Base-by-base conservation (phyloP, 2,113 vertebrate genomes). In the Panthera uncia region DNA sequence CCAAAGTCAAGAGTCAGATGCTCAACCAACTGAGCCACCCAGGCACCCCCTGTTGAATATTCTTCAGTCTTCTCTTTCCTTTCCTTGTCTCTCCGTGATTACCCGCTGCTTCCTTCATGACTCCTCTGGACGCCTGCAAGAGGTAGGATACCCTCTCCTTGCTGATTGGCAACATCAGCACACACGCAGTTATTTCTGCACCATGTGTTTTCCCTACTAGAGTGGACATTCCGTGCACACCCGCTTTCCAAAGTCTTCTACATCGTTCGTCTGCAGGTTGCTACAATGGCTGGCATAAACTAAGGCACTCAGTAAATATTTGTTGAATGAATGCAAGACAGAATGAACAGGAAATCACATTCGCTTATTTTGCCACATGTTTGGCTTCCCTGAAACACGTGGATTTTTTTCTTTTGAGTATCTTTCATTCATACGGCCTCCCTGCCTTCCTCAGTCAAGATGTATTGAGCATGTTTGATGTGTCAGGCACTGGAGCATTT, bases 221-320 rank as follows among this genome's bases (percentile, higher is more conserved):
- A 80, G 74, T 89, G 69, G 27, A 63, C 57, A 66, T 65, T 76
- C 65, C 57, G 36, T 10, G 27, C 33, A 84, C 11, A 89, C 23
- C 27, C 96, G 31, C 83, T 52, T 84, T n/a, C 55, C 57, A 36
- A 36, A 36, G 33, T 69, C 9, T 61, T 16, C n/a, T 33, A 5
- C 27, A 15, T 45, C 74, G 71, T 90, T 68, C 48, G 57, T 82
- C 12, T 83, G 19, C 31, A 79, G 76, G 74, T 57, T 65, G 16
- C 7, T 63, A 87, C 1, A 65, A 52, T 63, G 76, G 23, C 38
- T 91, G 36, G 68, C 29, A 55, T 41, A 76, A 94, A 82, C 14
- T 27, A 95, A 95, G 79, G 33, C 25, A 52, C 84, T 95, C 78
- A 91, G 16, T 83, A 87, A 80, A 25, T 69, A 68, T 71, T 78